Evolutionary conservation across 2,797 vertebrate genomes (phyloP), one percentile per base, ranked within the genome.

Genomic region (Anolis apletophallus): DNA sequence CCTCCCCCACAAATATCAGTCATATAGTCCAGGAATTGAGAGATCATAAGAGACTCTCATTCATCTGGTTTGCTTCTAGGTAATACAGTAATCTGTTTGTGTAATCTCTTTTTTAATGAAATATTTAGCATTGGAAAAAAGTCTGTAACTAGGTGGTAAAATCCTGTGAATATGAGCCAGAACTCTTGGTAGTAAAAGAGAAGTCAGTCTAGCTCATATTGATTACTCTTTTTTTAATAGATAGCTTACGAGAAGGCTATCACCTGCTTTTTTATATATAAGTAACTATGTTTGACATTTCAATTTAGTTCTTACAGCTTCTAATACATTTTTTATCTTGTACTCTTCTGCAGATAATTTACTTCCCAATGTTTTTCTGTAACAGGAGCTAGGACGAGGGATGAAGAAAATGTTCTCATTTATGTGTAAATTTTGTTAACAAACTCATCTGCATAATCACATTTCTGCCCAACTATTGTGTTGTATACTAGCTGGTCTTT

Each of bases 401-500:
- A 94, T 93, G 91, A 92, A 88, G 93, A 95, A 94, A 96, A 90
- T 86, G 93, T 95, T 94, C 93, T 96, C 94, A 95, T 96, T 96
- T 96, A 95, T 95, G 96, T 96, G 96, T 95, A 97, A 96, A 96
- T 97, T 96, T 92, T 94, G 90, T 95, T 96, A 96, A 95, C 92
- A 96, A 97, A 97, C 92, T 95, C 94, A 93, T 95, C 92, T 96
- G 85, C 95, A 95, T 96, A 95, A 94, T 95, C 87, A 85, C 86
- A 90, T 94, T 94, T 92, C 84, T 91, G 92, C 82, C 88, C 52
- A 40, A 73, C 57, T 61, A 92, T 91, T 92, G 91, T 92, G 92
- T 88, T 94, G 91, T 87, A 91, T 40, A 50, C 55, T 93, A 88
- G 72, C 52, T 80, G 73, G 82, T 88, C 94, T 94, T 89, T 89